Conservation (phyloP, 2,113 vertebrate genomes). For the Aegithalos caudatus region DNA sequence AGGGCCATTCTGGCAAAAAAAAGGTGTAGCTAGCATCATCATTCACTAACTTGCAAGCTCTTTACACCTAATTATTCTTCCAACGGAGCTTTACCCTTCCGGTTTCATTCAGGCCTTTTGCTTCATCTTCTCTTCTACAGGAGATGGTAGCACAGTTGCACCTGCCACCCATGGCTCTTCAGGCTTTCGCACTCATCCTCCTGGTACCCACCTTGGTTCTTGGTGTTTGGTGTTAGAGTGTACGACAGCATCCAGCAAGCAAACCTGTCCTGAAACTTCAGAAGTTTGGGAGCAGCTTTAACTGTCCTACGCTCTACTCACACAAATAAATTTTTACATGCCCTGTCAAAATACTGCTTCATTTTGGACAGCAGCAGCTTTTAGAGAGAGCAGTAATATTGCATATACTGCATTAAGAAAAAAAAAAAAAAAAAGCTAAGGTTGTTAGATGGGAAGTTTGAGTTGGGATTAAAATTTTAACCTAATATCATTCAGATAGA, state of each 20-base stretch:
- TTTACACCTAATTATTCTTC: not conserved
- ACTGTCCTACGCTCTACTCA: not conserved
- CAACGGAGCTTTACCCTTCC: not conserved
- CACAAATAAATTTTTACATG: not conserved
- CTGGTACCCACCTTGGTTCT: not conserved
- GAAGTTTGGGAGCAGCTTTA: not conserved
- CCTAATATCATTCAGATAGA: not conserved
- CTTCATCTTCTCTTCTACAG: not conserved
- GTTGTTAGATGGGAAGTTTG: not conserved
- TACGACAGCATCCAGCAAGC: rapidly evolving
- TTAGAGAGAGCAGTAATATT: not conserved
- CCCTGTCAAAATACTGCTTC: not conserved
- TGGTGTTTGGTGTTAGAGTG: not conserved
- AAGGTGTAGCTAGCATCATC: not conserved
- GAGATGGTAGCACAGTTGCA: not conserved
- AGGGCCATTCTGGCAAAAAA: not conserved
- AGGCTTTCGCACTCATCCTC: not conserved
- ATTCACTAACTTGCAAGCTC: not conserved
- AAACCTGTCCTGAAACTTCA: not conserved
- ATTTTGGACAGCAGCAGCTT: not conserved
- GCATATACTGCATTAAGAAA: not conserved
- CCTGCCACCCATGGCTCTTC: not conserved
- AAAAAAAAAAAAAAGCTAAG: not conserved
- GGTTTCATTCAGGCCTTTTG: not conserved
- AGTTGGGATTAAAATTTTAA: not conserved